Base-by-base conservation (phyloP, 2,113 vertebrate species). In the Bubo scandiacus region DNA sequence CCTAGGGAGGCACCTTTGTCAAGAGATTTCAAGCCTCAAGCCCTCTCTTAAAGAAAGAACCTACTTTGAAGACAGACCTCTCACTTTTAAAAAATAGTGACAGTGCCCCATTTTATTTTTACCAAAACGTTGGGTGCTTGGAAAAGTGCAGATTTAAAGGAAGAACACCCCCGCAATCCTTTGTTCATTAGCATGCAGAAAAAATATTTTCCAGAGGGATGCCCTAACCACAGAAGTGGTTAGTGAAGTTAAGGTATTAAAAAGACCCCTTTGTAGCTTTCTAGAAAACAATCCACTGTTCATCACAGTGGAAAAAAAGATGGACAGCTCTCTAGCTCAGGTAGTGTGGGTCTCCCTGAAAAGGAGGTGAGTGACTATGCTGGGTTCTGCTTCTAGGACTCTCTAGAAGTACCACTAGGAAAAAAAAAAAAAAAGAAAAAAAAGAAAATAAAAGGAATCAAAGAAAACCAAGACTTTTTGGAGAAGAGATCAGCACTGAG, bases 101-200 rank as follows among this genome's bases (percentile, higher is more conserved):
- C 1, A 0, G 6, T 25, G 15, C 5, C 14, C 3, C 2, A 7
- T 45, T 20, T 11, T 34, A 55, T 36, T 19, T 61, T 75, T 25
- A 18, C 23, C 5, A 40, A 49, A 59, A 34, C 40, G 12, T 1
- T 57, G 6, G 20, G 19, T 57, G 8, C 18, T 62, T 38, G 11
- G n/a, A 68, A 73, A 89, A 74, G 23, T 29, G 7, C 10, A 68
- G 8, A 51, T 45, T 40, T 90, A 61, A 85, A 19, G n/a, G 21
- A 86, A 86, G 54, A 66, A 32, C 3, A 3, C 4, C 74, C 8
- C 34, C 17, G 29, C 15, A 68, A 43, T 73, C 5, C 40, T 55
- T 34, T 17, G 20, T 29, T 62, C 22, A 22, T 45, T 63, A 83
- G 1, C 26, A 52, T 32, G 65, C 43, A 38, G 34, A 65, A 71